These are phyloP conservation scores for Pyrgus malvae DNA, from an alignment of 2,888 invertebrate genomes.

Conservation along the genomic window DNA sequence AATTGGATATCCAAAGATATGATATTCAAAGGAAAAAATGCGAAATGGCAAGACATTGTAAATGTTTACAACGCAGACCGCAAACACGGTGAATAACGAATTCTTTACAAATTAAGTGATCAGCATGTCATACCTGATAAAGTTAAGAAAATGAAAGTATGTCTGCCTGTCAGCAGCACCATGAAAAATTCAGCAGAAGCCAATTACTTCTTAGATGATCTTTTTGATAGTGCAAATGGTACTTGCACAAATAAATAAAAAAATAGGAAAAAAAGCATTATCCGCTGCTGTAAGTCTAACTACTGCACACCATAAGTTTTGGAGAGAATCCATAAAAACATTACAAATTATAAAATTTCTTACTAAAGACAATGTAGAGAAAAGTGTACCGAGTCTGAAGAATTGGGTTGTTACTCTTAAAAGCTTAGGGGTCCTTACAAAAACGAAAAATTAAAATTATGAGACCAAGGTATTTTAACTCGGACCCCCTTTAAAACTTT, in stretches of 20 bases:
- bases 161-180: not conserved
- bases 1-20: not conserved
- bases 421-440: not conserved
- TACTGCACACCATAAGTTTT: not conserved
- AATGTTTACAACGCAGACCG: not conserved
- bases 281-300: not conserved
- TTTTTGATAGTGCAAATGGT: not conserved
- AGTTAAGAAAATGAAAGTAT: not conserved
- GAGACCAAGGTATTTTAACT: not conserved
- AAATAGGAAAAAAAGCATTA: not conserved
- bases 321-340: not conserved
- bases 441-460: constrained; percentile 1
- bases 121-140: not conserved
- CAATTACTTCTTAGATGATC: not conserved
- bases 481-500: not conserved
- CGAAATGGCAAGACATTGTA: not conserved
- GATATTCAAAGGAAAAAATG: not conserved
- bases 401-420: not conserved
- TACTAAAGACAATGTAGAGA: not conserved
- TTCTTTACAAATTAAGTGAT: not conserved
- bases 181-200: not conserved
- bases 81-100: not conserved
- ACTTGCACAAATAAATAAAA: not conserved
- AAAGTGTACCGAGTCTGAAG: not conserved
- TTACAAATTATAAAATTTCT: not conserved